Evolutionary conservation across 2,113 vertebrate species (phyloP).

Genomic region (Osmerus eperlanus): DNA sequence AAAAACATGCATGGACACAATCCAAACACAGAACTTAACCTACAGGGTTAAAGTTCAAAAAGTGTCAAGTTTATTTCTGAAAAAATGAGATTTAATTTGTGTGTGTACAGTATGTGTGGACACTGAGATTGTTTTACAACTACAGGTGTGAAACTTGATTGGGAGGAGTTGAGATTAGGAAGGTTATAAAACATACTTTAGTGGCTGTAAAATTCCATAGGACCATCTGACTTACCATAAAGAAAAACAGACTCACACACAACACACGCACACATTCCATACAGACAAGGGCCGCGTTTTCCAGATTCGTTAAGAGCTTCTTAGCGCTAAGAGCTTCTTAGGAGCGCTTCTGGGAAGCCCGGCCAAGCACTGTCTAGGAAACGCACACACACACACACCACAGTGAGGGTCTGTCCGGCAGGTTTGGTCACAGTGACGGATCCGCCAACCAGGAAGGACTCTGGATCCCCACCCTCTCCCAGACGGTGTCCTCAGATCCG

Average conservation of each 20-base stretch:
- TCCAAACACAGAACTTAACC: too few species aligned
- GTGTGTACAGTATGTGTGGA: background rate
- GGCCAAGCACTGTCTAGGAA: background rate
- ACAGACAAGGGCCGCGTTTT: background rate
- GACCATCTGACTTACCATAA: background rate
- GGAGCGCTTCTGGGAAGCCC: too few species aligned
- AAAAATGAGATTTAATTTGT: too few species aligned
- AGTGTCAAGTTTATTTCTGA: too few species aligned
- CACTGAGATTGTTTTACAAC: background rate
- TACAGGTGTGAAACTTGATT: background rate
- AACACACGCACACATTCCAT: background rate
- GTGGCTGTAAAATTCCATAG: background rate
- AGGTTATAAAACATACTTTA: background rate
- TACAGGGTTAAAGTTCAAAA: too few species aligned
- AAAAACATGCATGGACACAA: too few species aligned
- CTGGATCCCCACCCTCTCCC: constrained; percentile 67
- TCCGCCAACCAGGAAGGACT: constrained; percentile 71
- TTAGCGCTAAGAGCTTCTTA: too few species aligned
- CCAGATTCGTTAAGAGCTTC: too few species aligned
- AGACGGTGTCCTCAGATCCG: constrained; percentile 49
- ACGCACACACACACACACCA: constrained; percentile 42
- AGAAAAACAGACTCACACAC: background rate
- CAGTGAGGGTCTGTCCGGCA: constrained; percentile 52
- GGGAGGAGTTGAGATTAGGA: background rate
- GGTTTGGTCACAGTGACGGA: constrained; percentile 61